phyloP scores from a whole-genome alignment of 53 echinoderm and acorn worm species.

The Luidia sarsii region DNA sequence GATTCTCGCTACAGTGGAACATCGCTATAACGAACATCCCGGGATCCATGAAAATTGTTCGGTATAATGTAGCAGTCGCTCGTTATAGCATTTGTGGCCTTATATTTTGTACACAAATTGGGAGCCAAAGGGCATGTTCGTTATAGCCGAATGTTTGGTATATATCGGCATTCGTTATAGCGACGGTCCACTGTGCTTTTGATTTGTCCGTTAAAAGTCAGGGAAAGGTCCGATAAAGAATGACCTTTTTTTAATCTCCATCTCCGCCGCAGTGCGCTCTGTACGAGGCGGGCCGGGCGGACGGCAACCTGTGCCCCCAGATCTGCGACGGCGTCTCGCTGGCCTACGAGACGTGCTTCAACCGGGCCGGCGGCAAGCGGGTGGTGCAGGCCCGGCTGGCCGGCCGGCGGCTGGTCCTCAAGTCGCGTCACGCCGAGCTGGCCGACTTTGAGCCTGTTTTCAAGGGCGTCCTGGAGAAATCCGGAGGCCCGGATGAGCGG shows the following conservation, averaged over 20 bases:
- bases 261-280: slow-evolving; percentile 65
- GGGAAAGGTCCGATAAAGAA: too few species aligned
- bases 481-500: slow-evolving; percentile 39
- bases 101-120: too few species aligned
- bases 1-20: too few species aligned
- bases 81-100: too few species aligned
- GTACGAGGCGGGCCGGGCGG: slow-evolving; percentile 57
- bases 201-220: too few species aligned
- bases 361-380: slow-evolving; percentile 62
- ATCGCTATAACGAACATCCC: too few species aligned
- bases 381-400: slow-evolving; percentile 66
- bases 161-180: too few species aligned
- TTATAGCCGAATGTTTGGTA: too few species aligned
- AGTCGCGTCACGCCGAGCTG: slow-evolving; percentile 66
- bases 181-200: too few species aligned
- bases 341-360: slow-evolving; percentile 69
- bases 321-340: slow-evolving; percentile 59
- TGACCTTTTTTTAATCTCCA: not conserved
- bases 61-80: too few species aligned
- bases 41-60: too few species aligned
- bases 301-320: slow-evolving; percentile 75
- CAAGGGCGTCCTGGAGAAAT: slow-evolving; percentile 34
- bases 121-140: too few species aligned
- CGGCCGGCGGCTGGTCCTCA: slow-evolving; percentile 59
- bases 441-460: slow-evolving; percentile 58